phyloP scores from a whole-genome alignment of 1,140 invertebrate genomes.

The Halyomorpha halys region DNA sequence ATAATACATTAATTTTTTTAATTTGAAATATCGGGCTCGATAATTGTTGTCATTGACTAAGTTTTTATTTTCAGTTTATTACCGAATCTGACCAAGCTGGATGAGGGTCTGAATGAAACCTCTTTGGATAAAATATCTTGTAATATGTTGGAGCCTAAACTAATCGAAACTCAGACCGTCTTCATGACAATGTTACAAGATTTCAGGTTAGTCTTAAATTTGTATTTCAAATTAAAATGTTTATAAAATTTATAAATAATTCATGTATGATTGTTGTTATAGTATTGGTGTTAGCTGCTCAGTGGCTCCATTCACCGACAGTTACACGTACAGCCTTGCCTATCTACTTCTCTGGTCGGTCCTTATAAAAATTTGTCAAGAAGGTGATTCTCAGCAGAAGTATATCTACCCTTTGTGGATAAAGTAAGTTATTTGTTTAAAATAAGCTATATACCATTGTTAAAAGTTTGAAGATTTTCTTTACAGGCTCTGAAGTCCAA shows the following conservation, averaged over 20 bases:
- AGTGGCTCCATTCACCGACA: conserved; percentile 49
- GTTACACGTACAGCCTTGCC: conserved; percentile 47
- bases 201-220: conserved; percentile 40
- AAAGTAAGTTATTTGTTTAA: conserved; percentile 38
- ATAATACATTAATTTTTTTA: no score
- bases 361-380: conserved; percentile 54
- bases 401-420: conserved; percentile 59
- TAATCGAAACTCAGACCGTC: conserved; percentile 41
- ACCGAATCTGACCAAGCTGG: conserved; percentile 25
- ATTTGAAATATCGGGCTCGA: no score
- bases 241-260: not conserved
- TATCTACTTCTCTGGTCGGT: conserved; percentile 67
- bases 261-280: conserved; percentile 15
- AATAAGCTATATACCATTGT: no score
- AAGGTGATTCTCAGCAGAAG: conserved; percentile 52
- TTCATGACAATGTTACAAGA: conserved; percentile 44
- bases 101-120: conserved; percentile 25
- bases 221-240: not conserved
- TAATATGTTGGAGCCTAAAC: conserved; percentile 41
- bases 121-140: conserved; percentile 30
- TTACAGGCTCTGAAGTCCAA: no score
- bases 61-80: conserved; percentile 25
- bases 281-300: conserved; percentile 49
- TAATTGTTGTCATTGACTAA: no score
- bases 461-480: no score